Conservation (phyloP, 2,888 invertebrate species). For the Chirona hameri region DNA sequence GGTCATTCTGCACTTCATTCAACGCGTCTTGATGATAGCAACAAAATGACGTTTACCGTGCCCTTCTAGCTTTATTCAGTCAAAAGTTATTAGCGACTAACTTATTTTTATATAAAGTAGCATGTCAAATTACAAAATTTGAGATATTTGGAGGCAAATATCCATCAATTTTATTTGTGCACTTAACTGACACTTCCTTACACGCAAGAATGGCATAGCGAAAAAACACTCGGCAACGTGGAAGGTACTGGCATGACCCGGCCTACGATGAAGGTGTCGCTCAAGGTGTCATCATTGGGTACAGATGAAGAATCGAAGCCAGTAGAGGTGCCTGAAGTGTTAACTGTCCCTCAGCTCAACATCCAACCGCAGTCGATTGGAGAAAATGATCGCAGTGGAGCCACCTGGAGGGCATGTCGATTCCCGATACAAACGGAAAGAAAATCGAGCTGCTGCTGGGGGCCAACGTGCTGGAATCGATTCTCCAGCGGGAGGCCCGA, state of each 20-base stretch:
- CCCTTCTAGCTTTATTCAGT: too few species aligned
- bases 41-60: too few species aligned
- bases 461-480: neutral
- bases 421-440: neutral
- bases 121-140: too few species aligned
- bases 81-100: too few species aligned
- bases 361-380: neutral
- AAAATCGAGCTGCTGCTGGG: neutral
- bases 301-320: neutral
- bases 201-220: too few species aligned
- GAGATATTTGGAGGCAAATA: too few species aligned
- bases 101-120: too few species aligned
- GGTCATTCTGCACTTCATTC: too few species aligned
- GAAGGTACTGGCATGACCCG: neutral
- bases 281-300: neutral
- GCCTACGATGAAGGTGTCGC: neutral
- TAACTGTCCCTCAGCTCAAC: neutral
- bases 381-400: neutral
- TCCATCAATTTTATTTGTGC: too few species aligned
- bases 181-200: too few species aligned
- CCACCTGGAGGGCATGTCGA: neutral
- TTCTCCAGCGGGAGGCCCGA: neutral
- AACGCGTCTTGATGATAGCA: too few species aligned
- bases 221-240: neutral
- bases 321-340: neutral